Evolutionary conservation across 2,113 vertebrate genomes (phyloP).

Genomic region (Lampris megalopsis): DNA sequence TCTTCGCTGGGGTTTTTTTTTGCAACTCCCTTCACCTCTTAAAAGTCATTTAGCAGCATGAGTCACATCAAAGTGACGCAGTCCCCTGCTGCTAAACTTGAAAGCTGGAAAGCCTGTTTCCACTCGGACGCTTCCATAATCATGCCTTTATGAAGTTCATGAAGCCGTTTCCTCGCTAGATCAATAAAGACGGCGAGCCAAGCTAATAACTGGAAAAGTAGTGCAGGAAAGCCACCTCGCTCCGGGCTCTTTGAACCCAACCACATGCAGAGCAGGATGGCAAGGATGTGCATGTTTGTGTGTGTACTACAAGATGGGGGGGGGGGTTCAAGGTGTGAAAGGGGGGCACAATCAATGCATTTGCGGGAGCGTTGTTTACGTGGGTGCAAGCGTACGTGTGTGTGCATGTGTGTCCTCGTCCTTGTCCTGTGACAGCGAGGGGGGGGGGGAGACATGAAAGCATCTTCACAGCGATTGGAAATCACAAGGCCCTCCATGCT

Average conservation of each 20-base stretch:
- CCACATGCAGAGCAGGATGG: slow-evolving; percentile 46
- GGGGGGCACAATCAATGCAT: slow-evolving; percentile 18
- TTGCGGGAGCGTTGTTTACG: slow-evolving; percentile 6
- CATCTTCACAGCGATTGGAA: slow-evolving; percentile 45
- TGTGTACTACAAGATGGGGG: background rate
- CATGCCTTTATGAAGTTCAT: slow-evolving; percentile 68
- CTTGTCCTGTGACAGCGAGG: slow-evolving; percentile 58
- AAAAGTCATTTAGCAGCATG: slow-evolving; percentile 64
- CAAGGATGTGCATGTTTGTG: slow-evolving; percentile 43
- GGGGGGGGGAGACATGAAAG: slow-evolving; percentile 64
- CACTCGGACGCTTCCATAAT: slow-evolving; percentile 65
- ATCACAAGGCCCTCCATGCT: slow-evolving; percentile 52
- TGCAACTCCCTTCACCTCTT: slow-evolving; percentile 56
- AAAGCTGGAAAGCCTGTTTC: slow-evolving; percentile 63
- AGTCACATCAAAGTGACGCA: slow-evolving; percentile 71
- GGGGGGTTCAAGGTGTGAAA: slow-evolving; percentile 14
- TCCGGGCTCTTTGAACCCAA: slow-evolving; percentile 67
- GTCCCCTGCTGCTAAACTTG: slow-evolving; percentile 69
- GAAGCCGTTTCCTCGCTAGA: slow-evolving; percentile 62
- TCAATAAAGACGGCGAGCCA: slow-evolving; percentile 54
- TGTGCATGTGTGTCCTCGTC: slow-evolving; percentile 35
- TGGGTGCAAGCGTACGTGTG: slow-evolving; percentile 2
- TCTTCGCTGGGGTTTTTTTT: slow-evolving; percentile 46
- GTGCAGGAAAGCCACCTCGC: slow-evolving; percentile 48
- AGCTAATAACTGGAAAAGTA: slow-evolving; percentile 70